These are phyloP conservation scores for Aquatica leii DNA, from an alignment of 2,888 invertebrate species.

Conservation along the genomic window DNA sequence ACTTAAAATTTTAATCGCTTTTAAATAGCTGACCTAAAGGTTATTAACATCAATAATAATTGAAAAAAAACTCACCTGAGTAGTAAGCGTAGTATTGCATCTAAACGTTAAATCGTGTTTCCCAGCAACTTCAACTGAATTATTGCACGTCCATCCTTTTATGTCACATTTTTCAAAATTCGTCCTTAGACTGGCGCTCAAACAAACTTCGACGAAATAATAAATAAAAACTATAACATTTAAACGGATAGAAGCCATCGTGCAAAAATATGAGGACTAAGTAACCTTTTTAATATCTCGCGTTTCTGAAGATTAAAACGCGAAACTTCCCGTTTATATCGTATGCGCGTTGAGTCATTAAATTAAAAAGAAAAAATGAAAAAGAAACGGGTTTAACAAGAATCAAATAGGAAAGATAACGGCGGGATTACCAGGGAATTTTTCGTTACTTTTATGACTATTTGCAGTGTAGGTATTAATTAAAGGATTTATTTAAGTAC, in stretches of 20 bases:
- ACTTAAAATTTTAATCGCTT: background rate
- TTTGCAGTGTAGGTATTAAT: too few relatives aligned
- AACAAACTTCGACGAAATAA: background rate
- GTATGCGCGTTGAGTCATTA: slow-evolving; percentile 4
- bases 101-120: slow-evolving; percentile 33
- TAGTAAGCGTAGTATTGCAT: slow-evolving; percentile 27
- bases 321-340: slow-evolving; percentile 18
- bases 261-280: background rate
- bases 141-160: slow-evolving; percentile 35
- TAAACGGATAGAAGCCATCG: background rate
- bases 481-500: too few relatives aligned
- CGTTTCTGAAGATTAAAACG: slow-evolving; percentile 9
- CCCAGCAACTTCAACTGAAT: slow-evolving; percentile 23
- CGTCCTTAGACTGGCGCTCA: slow-evolving; percentile 14
- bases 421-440: slow-evolving; percentile 10
- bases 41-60: background rate
- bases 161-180: slow-evolving; percentile 36
- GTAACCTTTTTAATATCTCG: too few relatives aligned
- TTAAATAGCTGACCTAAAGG: background rate
- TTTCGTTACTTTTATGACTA: background rate
- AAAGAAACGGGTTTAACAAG: background rate
- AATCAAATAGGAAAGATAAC: background rate
- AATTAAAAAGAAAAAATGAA: slow-evolving; percentile 1
- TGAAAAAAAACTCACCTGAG: slow-evolving; percentile 35
- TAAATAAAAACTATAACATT: background rate